Evolutionary conservation across 1,140 invertebrate species (phyloP).

Genomic region (Halictus rubicundus): DNA sequence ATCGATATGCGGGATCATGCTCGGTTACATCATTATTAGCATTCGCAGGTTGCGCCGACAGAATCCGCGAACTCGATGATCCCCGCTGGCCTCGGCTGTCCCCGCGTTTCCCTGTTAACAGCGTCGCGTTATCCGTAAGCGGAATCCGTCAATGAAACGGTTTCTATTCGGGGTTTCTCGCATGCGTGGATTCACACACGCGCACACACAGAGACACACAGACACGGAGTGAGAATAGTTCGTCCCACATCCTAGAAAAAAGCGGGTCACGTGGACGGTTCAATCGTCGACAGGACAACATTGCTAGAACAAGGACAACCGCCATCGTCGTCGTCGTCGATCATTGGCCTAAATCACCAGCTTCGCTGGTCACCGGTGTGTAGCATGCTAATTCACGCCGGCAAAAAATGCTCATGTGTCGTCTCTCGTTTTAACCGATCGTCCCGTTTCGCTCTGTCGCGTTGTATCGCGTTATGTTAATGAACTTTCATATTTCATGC

Average conservation of each 20-base stretch:
- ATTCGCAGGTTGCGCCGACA: not conserved
- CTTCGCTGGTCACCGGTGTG: constrained; percentile 43
- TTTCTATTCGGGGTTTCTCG: not conserved
- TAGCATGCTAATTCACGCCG: constrained; percentile 53
- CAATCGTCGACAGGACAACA: constrained; percentile 51
- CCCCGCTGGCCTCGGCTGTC: not conserved
- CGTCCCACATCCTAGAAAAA: constrained; percentile 54
- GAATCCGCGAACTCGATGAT: not conserved
- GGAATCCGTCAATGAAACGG: constrained; percentile 21
- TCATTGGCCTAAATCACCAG: constrained; percentile 55
- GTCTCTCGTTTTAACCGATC: constrained; percentile 27
- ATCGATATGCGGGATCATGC: constrained; percentile 7
- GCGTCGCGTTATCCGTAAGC: too few relatives aligned
- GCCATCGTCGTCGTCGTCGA: constrained; percentile 42
- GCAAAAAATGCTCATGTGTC: constrained; percentile 48
- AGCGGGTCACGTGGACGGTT: constrained; percentile 51
- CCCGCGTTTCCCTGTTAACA: not conserved
- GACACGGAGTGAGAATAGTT: constrained; percentile 3
- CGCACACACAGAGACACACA: constrained; percentile 7
- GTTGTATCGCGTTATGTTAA: not conserved
- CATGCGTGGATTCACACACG: constrained; percentile 34
- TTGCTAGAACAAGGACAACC: constrained; percentile 57
- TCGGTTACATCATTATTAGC: constrained; percentile 22
- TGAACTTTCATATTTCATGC: constrained; percentile 22
- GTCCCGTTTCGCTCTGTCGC: not conserved